Base-by-base conservation (phyloP, 2,888 invertebrate species). In the Lucinisca nassula region DNA sequence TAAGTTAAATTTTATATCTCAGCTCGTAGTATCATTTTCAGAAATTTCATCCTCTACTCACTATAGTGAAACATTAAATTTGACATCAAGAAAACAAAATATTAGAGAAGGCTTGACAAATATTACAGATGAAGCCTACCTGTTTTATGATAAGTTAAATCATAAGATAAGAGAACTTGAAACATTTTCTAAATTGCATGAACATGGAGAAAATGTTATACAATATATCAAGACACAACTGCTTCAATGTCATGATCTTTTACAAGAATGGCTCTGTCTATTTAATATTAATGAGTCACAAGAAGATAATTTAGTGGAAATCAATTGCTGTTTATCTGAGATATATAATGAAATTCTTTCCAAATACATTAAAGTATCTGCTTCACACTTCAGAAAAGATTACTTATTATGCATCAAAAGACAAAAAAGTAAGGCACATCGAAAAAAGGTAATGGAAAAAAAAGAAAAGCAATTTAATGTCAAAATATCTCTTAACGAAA, bases 351-450 rank as follows among this genome's bases (percentile, higher is more conserved):
- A 79, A 61, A 49, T 45, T 0, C 14, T 79, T 0, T 10, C 30
- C 2, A 79, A 32, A 70, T 67, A 24, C 38, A 14, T 79, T 10
- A 79, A 79, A 38, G 67, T 67, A 0, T 79, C 67, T 17, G 67
- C 49, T 2, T 79, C 45, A 2, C 79, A 70, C 21, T 70, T 79
- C 61, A 38, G 79, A 12, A 40, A 79, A 45, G 67, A 79, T n/a
- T 79, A 45, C 45, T 40, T 79, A 35, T 24, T 30, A 30, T 30
- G 45, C 45, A 30, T 79, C 3, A 79, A 67, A 45, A 35, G 67
- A 12, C 67, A 79, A 70, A 79, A 79, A 27, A 49, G 79, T n/a
- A 79, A 79, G 79, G 79, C 79, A 55, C 79, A 77, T 27, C 8
- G 77, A 24, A 77, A 77, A 58, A 77, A 77, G 30, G 38, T 77